Conservation (phyloP, 2,113 vertebrate species). For the Leptobrachium leishanense region DNA sequence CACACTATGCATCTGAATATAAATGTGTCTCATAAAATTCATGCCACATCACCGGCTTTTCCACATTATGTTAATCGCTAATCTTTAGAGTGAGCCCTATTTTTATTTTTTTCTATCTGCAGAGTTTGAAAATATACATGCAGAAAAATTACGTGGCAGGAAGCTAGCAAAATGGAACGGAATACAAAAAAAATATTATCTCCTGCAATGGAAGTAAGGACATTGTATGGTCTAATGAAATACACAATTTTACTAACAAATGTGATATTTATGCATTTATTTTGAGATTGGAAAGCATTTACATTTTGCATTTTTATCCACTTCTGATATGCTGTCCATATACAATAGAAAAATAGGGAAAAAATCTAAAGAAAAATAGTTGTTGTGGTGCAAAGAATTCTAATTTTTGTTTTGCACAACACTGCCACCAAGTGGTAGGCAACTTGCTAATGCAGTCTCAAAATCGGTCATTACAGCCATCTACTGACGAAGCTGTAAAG, state of each 20-base stretch:
- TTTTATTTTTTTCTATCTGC: slow-evolving; percentile 19
- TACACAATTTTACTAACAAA: slow-evolving; percentile 39
- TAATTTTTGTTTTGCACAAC: slow-evolving; percentile 21
- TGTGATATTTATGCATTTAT: slow-evolving; percentile 20
- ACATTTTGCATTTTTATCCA: slow-evolving; percentile 17
- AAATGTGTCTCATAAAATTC: slow-evolving; percentile 45
- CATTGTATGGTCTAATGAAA: slow-evolving; percentile 21
- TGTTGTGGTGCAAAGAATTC: not conserved
- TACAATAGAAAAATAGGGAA: not conserved
- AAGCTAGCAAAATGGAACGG: slow-evolving; percentile 24
- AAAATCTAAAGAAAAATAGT: no score
- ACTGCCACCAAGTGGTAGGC: slow-evolving; percentile 40
- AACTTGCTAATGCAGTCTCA: not conserved
- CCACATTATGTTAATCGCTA: slow-evolving; percentile 49
- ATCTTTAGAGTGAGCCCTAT: slow-evolving; percentile 38
- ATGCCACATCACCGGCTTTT: slow-evolving; percentile 33
- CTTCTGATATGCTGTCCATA: slow-evolving; percentile 18
- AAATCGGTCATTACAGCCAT: no score
- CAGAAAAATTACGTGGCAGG: slow-evolving; percentile 37
- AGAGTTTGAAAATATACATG: slow-evolving; percentile 32
- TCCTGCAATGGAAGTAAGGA: slow-evolving; percentile 23
- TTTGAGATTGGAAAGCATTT: slow-evolving; percentile 40
- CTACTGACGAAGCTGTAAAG: no score
- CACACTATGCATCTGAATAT: slow-evolving; percentile 48
- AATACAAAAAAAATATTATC: not conserved